Evolutionary conservation across 2,888 invertebrate species (phyloP).

Genomic region (Tetranychus truncatus): DNA sequence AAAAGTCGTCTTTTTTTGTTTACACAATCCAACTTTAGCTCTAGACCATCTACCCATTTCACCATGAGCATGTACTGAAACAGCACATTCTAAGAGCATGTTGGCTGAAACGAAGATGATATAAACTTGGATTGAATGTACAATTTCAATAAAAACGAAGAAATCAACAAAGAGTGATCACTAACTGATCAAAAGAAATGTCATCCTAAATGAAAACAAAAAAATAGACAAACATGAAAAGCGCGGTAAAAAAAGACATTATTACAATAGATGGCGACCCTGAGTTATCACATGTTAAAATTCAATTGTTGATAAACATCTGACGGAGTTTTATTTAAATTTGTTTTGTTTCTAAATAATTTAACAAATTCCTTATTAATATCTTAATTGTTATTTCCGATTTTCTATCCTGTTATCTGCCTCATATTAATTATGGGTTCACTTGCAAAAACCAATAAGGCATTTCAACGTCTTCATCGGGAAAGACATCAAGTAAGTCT

Average conservation of each 20-base stretch:
- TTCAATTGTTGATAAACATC: too few species aligned
- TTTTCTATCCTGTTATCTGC: background rate
- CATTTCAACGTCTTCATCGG: conserved; percentile 60
- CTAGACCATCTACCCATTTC: background rate
- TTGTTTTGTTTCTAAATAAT: background rate
- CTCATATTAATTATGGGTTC: conserved; percentile 34
- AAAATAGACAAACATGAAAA: too few species aligned
- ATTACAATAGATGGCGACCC: too few species aligned
- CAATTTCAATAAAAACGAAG: background rate
- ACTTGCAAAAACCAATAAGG: conserved; percentile 69
- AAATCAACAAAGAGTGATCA: too few species aligned
- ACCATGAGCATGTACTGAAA: background rate
- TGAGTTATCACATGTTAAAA: too few species aligned
- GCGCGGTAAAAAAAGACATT: too few species aligned
- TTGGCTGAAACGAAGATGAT: background rate
- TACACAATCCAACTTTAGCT: background rate
- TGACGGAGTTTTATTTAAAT: too few species aligned
- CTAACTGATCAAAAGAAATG: too few species aligned
- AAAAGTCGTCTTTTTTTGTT: background rate
- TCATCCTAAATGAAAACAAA: too few species aligned
- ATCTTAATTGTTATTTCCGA: background rate
- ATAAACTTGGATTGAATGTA: background rate
- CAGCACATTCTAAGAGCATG: background rate
- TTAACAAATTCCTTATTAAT: background rate
- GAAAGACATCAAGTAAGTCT: conserved; percentile 52